These are phyloP conservation scores for Lottia gigantea DNA, from an alignment of 2,888 invertebrate species.

Conservation along the genomic window DNA sequence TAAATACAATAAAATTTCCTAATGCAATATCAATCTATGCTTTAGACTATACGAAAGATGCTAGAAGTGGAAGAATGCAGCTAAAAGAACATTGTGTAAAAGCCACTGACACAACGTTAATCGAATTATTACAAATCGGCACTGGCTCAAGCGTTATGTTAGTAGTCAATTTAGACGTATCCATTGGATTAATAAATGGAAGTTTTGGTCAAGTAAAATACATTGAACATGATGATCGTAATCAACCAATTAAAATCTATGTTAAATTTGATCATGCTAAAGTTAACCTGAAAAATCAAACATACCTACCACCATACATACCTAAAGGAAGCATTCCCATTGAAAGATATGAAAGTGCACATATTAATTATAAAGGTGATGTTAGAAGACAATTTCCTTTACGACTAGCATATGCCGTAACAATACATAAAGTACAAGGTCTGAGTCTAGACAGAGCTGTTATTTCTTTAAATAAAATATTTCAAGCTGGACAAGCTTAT, in stretches of 20 bases:
- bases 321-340: conserved; percentile 9
- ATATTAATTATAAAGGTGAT: conserved; percentile 4
- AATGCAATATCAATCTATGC: conserved; percentile 21
- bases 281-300: conserved; percentile 12
- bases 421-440: conserved; percentile 30
- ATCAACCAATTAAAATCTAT: background rate
- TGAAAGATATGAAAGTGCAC: conserved; percentile 12
- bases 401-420: conserved; percentile 25
- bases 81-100: background rate
- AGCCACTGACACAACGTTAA: conserved; percentile 8
- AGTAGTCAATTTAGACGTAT: background rate
- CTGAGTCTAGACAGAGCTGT: conserved; percentile 18
- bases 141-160: conserved; percentile 16
- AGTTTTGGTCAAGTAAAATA: conserved; percentile 20
- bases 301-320: conserved; percentile 3
- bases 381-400: conserved; percentile 22
- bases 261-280: conserved; percentile 24
- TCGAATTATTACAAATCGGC: background rate
- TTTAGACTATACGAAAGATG: conserved; percentile 22
- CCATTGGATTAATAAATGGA: background rate
- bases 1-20: conserved; percentile 6
- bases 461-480: conserved; percentile 23
- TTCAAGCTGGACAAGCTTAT: conserved; percentile 28
- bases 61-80: conserved; percentile 22
- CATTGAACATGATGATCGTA: background rate